These are phyloP conservation scores for Ypsolopha sequella DNA, from an alignment of 2,888 invertebrate species.

Conservation along the genomic window DNA sequence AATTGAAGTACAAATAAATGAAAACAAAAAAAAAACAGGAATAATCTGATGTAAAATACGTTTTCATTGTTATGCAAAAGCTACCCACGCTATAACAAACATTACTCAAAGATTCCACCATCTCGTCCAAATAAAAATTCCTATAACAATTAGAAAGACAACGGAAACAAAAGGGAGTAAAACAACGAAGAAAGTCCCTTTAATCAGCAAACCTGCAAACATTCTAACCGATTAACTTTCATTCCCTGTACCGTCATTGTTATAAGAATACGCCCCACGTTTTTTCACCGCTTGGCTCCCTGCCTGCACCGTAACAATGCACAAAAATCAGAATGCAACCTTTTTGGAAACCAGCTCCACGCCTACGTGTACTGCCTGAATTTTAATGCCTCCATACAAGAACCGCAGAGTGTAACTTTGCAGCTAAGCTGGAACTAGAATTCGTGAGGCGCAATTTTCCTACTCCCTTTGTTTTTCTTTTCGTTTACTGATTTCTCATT, in stretches of 20 bases:
- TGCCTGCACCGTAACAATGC: conserved; percentile 27
- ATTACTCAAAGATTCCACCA: too few species aligned
- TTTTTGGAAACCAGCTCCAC: conserved; percentile 9
- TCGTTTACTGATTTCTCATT: conserved; percentile 11
- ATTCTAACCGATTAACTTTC: conserved; percentile 5
- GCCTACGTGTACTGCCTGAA: conserved; percentile 18
- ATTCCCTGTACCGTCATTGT: neutral
- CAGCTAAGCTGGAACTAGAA: neutral
- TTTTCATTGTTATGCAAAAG: too few species aligned
- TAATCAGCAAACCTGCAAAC: neutral
- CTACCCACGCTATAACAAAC: too few species aligned
- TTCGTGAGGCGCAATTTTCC: neutral
- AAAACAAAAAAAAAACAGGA: too few species aligned
- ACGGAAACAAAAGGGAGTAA: too few species aligned
- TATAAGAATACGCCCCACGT: neutral
- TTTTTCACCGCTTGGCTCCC: conserved; percentile 3
- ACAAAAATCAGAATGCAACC: conserved; percentile 32
- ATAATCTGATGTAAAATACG: too few species aligned
- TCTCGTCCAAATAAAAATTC: too few species aligned
- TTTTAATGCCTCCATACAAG: conserved; percentile 26
- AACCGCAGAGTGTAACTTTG: conserved; percentile 13
- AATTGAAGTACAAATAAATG: too few species aligned
- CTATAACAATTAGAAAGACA: too few species aligned
- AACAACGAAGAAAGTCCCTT: neutral
- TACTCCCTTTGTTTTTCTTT: conserved; percentile 10